phyloP scores from a whole-genome alignment of 2,888 invertebrate species.

The Sarcophaga rosellei region DNA sequence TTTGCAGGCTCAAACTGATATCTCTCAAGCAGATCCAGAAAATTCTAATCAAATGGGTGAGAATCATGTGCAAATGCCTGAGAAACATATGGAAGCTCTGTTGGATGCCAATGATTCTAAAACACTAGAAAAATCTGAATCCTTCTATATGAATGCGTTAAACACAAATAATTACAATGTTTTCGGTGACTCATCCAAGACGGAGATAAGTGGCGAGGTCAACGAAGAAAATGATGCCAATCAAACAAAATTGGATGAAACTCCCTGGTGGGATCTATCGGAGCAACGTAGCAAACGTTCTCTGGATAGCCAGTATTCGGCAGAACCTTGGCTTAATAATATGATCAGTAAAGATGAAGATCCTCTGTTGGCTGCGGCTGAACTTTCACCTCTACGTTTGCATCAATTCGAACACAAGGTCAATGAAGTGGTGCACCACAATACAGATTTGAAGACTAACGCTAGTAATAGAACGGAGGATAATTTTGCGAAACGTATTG shows the following conservation, averaged over 20 bases:
- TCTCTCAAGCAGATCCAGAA: constrained; percentile 67
- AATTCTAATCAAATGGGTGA: constrained; percentile 4
- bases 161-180: constrained; percentile 65
- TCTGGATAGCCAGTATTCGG: constrained; percentile 38
- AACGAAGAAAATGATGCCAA: neutral
- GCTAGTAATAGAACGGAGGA: constrained; percentile 1
- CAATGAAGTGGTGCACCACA: constrained; percentile 53
- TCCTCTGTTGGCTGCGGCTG: constrained; percentile 48
- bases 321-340: constrained; percentile 71
- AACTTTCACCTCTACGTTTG: constrained; percentile 35
- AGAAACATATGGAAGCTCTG: constrained; percentile 3
- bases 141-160: constrained; percentile 8
- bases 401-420: constrained; percentile 53
- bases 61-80: neutral
- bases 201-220: neutral
- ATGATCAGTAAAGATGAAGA: constrained; percentile 73
- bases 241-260: constrained; percentile 63
- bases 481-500: constrained; percentile 55
- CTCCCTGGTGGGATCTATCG: constrained; percentile 76
- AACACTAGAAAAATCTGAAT: constrained; percentile 34
- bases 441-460: constrained; percentile 3
- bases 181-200: constrained; percentile 68
- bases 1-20: constrained; percentile 72
- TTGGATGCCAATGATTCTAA: constrained; percentile 29
- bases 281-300: constrained; percentile 68